Evolutionary conservation across 1,140 invertebrate species (phyloP), one percentile per base, ranked within the genome.

Genomic region (Zaprionus camerounensis): DNA sequence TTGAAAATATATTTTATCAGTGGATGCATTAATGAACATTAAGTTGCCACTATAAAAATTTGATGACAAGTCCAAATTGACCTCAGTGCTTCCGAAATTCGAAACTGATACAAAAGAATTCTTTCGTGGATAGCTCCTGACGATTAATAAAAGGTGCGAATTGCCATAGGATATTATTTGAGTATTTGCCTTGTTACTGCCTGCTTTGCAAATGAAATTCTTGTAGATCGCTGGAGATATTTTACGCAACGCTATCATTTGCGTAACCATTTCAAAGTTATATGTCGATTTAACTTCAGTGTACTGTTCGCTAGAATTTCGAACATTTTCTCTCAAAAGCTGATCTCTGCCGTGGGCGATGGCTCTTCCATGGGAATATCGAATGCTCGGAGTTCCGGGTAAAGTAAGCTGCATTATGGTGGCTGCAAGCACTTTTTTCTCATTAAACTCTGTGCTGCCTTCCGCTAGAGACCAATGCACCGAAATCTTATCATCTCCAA

Each of bases 281-380:
- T 94, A n/a, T 93, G 92, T 15, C 94, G 94, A 64, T 95, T 93
- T 96, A 95, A 96, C 0, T 95, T 94, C 9, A 95, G 91, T 92
- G 20, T 91, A 93, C 22, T 90, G 81, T 17, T 91, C 90, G 2
- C 93, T 92, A 81, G 95, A 95, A 74, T 93, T 93, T 46, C 84
- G 80, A 13, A 79, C 79, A 3, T 75, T 81, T 17, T 88, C 80
- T 2, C 86, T 72, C 95, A 94, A 96, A 22, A 95, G 82, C 84
- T 96, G 94, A 49, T 94, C 92, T 5, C 93, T 92, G 44, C 94
- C 92, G 24, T 93, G 92, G 73, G 94, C 75, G 41, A 95, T 92
- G 17, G 94, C 94, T 71, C 97, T 94, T 94, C 97, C 97, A 92
- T 97, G 96, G 6, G 96, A 96, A 90, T 97, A 97, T 91, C 97